Base-by-base conservation (phyloP, 2,797 vertebrate genomes). In the Cirrhinus molitorella region DNA sequence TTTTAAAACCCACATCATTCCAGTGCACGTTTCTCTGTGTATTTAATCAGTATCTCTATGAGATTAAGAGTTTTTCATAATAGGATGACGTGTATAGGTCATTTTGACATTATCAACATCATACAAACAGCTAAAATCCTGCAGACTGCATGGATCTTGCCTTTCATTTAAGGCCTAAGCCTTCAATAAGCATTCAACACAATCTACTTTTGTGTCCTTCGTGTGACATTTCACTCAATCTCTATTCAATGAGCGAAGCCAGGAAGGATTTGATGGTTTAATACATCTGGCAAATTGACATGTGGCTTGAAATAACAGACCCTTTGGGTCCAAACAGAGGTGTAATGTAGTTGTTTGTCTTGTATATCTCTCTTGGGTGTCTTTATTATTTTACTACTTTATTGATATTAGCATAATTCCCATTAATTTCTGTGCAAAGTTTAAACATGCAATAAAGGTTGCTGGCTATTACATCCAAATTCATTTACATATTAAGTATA, bases 161-260 rank as follows among this genome's bases (percentile, higher is more conserved):
- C n/a, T 61, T 28, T 31, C 13, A 63, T 28, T 45, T 25, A 45
- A 68, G 21, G 66, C 57, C n/a, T 75, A 25, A 75, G 61, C 43
- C 57, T 68, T 40, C 59, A 51, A 83, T 71, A 74, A 66, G 47
- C 75, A 53, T 80, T 63, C 53, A 80, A 45, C 23, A 25, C 37
- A 84, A 59, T 72, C 49, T 21, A 53, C 34, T 13, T 28, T 74
- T 63, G 37, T 77, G 65, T 72, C 77, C 72, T 80, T 83, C 40
- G 17, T 55, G 61, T 72, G 63, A 71, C 80, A 70, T 87, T 70
- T 75, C 31, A 40, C 74, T 65, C 51, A 40, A 79, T 79, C 25
- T 16, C n/a, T 70, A 59, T 71, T 79, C 70, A 63, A 21, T 67
- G 3, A 79, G 4, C 21, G 4, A 67, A 72, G 61, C 7, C 28